Percentiles rank a stretch among this genome's conserved stretches.
phyloP scores from a whole-genome alignment of 1,140 invertebrate species.

The Bombus superbus region DNA sequence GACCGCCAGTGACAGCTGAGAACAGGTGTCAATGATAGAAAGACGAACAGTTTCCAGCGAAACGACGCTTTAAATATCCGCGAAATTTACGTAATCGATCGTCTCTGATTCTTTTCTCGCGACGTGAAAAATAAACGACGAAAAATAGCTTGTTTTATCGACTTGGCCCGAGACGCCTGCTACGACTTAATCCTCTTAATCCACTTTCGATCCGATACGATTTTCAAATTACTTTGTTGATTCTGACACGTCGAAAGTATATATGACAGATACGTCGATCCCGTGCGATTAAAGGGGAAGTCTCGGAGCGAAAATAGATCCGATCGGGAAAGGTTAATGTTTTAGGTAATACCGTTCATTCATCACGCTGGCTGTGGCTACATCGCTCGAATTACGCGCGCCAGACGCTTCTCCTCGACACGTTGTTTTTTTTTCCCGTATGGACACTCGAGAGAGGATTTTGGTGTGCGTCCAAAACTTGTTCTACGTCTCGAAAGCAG shows the following conservation, averaged over 20 bases:
- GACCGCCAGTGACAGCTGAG: slow-evolving; percentile 42
- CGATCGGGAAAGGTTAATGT: not conserved
- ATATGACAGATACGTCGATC: not conserved
- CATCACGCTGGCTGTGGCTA: not conserved
- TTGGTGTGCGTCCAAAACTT: slow-evolving; percentile 54
- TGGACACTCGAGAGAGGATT: slow-evolving; percentile 26
- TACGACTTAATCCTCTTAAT: not conserved
- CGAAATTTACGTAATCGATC: not conserved
- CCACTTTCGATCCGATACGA: not conserved
- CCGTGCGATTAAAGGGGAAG: too few relatives aligned
- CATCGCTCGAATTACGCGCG: slow-evolving; percentile 22
- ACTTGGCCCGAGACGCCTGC: not conserved
- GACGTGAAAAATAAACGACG: not conserved
- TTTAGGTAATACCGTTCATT: not conserved
- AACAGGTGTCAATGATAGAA: slow-evolving; percentile 66
- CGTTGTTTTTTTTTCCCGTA: slow-evolving; percentile 17
- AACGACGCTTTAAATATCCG: slow-evolving; percentile 47
- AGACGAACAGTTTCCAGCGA: slow-evolving; percentile 31
- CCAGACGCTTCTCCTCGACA: slow-evolving; percentile 3
- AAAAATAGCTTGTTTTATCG: not conserved
- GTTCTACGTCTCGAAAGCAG: slow-evolving; percentile 45
- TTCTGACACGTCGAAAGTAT: not conserved
- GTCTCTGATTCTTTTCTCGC: not conserved
- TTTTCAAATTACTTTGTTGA: not conserved
- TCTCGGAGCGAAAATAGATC: not conserved